These are phyloP conservation scores for Drosophila novamexicana DNA, from an alignment of 1,140 invertebrate genomes.

Conservation along the genomic window DNA sequence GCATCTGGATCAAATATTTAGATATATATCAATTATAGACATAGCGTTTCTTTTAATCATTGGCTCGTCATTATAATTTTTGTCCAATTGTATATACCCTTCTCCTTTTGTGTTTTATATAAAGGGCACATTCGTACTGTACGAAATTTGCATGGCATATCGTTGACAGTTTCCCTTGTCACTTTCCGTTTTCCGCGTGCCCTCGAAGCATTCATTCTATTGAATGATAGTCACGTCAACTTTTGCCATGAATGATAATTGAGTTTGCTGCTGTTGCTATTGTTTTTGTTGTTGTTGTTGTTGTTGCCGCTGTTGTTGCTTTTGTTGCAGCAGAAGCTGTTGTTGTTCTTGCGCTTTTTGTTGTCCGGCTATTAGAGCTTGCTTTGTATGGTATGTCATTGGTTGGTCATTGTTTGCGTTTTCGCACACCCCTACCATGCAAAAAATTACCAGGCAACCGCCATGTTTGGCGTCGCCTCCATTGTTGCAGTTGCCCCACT, in stretches of 20 bases:
- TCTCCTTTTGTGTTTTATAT: background rate
- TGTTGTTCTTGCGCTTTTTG: constrained; percentile 16
- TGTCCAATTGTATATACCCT: background rate
- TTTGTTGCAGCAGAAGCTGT: constrained; percentile 24
- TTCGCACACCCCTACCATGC: background rate
- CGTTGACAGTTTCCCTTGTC: constrained; percentile 49
- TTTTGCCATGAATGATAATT: constrained; percentile 76
- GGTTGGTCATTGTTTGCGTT: constrained; percentile 41
- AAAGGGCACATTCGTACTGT: constrained; percentile 23
- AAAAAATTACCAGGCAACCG: constrained; percentile 15
- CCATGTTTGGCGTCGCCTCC: constrained; percentile 10
- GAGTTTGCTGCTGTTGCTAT: constrained; percentile 49
- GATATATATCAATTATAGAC: too few species aligned
- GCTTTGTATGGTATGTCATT: constrained; percentile 48
- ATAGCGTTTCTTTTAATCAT: too few species aligned
- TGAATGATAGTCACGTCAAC: constrained; percentile 61
- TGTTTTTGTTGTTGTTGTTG: constrained; percentile 33
- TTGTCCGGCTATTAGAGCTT: constrained; percentile 45
- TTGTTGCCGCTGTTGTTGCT: constrained; percentile 19
- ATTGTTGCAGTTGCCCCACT: constrained; percentile 26
- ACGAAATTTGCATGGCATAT: constrained; percentile 62
- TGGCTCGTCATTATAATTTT: too few species aligned
- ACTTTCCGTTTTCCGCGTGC: constrained; percentile 12
- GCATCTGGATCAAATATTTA: too few species aligned
- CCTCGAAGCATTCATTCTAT: constrained; percentile 27